These are phyloP conservation scores for Petrocephalus sullivani DNA, from an alignment of 2,797 vertebrate genomes.

Conservation along the genomic window DNA sequence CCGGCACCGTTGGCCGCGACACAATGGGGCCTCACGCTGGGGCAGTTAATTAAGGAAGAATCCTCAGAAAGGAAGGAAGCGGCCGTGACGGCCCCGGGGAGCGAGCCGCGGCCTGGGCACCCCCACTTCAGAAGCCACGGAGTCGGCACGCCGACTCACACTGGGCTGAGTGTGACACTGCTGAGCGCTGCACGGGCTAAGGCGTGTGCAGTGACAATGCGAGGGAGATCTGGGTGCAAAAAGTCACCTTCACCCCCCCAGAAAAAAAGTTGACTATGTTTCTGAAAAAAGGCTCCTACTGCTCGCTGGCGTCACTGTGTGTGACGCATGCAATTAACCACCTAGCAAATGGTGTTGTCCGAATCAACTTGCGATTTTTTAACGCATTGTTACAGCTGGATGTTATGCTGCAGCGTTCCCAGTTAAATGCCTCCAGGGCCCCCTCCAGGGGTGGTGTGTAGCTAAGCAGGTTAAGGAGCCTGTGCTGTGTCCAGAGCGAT, in stretches of 20 bases:
- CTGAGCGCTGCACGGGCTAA: neutral
- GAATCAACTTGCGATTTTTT: neutral
- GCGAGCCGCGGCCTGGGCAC: neutral
- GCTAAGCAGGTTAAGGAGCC: neutral
- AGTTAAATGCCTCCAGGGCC: neutral
- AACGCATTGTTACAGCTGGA: neutral
- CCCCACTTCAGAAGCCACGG: neutral
- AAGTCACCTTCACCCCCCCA: neutral
- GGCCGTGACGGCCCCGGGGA: neutral
- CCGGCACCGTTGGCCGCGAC: neutral
- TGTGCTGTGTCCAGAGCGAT: neutral
- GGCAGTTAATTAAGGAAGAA: slow-evolving; percentile 8
- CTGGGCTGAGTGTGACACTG: neutral
- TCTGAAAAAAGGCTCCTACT: neutral
- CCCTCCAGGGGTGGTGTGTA: neutral
- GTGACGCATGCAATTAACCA: neutral
- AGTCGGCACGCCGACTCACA: neutral
- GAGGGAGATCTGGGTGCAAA: neutral
- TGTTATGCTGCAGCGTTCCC: neutral
- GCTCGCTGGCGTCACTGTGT: neutral
- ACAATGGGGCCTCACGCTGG: neutral
- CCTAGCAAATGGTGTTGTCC: neutral
- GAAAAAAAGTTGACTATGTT: neutral
- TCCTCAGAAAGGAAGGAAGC: neutral
- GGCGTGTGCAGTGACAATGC: neutral